phyloP scores from a whole-genome alignment of 2,797 vertebrate species.

The Garrulus glandarius region DNA sequence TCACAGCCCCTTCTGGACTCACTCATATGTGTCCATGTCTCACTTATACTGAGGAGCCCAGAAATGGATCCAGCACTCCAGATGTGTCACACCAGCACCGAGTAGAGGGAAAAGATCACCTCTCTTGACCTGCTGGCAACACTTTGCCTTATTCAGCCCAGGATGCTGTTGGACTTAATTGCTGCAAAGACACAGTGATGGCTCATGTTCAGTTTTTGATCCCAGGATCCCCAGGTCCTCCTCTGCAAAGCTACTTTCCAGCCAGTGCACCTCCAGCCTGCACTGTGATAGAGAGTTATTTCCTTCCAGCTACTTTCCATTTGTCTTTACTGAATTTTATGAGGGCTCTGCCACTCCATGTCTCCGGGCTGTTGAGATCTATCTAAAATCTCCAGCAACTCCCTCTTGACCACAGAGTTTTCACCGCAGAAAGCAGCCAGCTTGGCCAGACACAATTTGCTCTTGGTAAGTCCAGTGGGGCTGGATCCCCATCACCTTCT shows the following conservation, averaged over 20 bases:
- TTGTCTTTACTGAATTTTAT: background rate
- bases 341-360: background rate
- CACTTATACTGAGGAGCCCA: background rate
- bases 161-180: background rate
- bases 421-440: background rate
- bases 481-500: background rate
- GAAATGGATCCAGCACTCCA: background rate
- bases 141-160: background rate
- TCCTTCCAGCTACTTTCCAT: background rate
- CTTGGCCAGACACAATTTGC: background rate
- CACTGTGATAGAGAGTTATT: background rate
- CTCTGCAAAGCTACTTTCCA: background rate
- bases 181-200: background rate
- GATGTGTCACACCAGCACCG: rapidly evolving
- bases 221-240: background rate
- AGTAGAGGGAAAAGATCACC: background rate
- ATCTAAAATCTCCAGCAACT: background rate
- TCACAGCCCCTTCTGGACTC: background rate
- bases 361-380: background rate
- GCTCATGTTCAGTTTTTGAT: background rate
- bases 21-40: background rate
- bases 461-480: background rate
- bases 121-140: background rate
- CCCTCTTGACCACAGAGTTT: background rate
- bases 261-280: background rate